phyloP scores from a whole-genome alignment of 2,113 vertebrate genomes.

The Gulo gulo region DNA sequence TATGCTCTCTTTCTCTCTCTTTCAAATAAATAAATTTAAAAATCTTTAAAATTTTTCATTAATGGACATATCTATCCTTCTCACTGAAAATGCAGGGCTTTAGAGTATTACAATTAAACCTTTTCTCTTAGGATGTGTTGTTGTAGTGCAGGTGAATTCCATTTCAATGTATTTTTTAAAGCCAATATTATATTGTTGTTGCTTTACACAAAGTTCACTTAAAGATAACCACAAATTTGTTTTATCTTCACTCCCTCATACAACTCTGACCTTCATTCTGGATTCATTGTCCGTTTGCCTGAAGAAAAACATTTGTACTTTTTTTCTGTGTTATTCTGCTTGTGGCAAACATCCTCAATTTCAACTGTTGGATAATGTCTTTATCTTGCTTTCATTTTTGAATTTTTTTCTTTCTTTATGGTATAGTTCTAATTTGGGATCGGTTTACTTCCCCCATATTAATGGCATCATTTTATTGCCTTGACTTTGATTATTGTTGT shows the following conservation, averaged over 20 bases:
- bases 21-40: too few relatives aligned
- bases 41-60: too few relatives aligned
- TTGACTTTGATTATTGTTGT: not conserved
- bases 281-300: not conserved
- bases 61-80: not conserved
- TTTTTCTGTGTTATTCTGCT: not conserved
- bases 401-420: not conserved
- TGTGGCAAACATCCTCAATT: not conserved
- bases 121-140: not conserved
- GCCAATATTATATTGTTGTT: not conserved
- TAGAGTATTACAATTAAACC: not conserved
- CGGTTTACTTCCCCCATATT: rapidly evolving
- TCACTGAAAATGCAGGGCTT: not conserved
- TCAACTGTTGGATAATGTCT: not conserved
- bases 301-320: not conserved
- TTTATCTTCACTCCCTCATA: not conserved
- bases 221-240: not conserved
- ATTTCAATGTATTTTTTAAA: not conserved
- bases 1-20: too few relatives aligned
- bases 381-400: not conserved
- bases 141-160: not conserved
- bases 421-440: not conserved
- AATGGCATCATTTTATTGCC: not conserved
- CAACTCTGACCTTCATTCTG: not conserved
- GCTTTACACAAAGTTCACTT: not conserved